A percentile compares a stretch with the other conserved stretches of the same genome.
Conservation (phyloP, 1,140 invertebrate genomes). For the Teleopsis dalmanni region DNA sequence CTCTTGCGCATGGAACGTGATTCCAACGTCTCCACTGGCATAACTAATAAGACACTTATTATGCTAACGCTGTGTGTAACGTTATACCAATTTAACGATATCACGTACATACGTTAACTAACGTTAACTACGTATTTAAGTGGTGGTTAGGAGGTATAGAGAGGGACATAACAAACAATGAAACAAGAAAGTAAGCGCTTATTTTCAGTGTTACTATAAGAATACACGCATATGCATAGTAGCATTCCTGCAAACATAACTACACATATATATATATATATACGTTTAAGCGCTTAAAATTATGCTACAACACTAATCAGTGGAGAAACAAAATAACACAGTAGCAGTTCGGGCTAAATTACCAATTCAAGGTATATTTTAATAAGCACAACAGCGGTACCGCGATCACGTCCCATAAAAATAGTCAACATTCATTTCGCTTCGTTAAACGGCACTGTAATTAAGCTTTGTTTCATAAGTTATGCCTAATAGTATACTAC, state of each 20-base stretch:
- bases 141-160: conserved; percentile 1
- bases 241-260: not conserved
- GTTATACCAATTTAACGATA: conserved; percentile 44
- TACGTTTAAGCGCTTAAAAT: not conserved
- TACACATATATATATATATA: not conserved
- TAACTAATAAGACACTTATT: conserved; percentile 21
- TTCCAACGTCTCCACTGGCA: not conserved
- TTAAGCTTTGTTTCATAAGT: too few species aligned
- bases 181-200: too few species aligned
- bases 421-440: too few species aligned
- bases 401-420: too few species aligned
- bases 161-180: too few species aligned
- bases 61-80: conserved; percentile 34
- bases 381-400: too few species aligned
- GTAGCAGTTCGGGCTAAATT: too few species aligned
- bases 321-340: too few species aligned
- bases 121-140: conserved; percentile 33
- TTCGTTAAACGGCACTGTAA: too few species aligned
- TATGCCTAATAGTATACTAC: too few species aligned
- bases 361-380: too few species aligned
- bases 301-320: not conserved
- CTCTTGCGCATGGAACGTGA: not conserved
- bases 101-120: conserved; percentile 45
- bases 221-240: not conserved
- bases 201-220: not conserved